Evolutionary conservation across 2,888 invertebrate genomes (phyloP).

Genomic region (Andrena fulva): DNA sequence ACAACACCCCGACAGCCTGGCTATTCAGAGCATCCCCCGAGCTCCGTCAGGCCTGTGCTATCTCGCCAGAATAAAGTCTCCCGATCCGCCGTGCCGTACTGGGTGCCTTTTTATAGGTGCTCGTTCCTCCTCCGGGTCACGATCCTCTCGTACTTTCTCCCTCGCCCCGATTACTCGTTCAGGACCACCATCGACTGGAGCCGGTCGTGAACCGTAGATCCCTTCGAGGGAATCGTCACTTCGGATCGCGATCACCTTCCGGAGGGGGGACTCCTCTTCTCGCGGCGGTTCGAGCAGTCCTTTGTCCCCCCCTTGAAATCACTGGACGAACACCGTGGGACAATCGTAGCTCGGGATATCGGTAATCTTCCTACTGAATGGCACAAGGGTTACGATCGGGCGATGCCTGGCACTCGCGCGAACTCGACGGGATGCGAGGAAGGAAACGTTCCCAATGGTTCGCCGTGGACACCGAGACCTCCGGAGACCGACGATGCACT

Average conservation of each 20-base stretch:
- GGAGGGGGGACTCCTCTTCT: not conserved
- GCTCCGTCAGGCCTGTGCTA: constrained; percentile 29
- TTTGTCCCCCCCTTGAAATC: not conserved
- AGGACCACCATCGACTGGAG: not conserved
- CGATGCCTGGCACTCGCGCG: too few relatives aligned
- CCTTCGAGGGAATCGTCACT: not conserved
- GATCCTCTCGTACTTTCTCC: constrained; percentile 2
- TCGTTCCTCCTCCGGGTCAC: not conserved
- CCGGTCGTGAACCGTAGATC: not conserved
- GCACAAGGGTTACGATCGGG: too few relatives aligned
- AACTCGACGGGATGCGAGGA: not conserved
- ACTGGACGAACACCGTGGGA: not conserved
- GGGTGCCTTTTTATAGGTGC: too few relatives aligned
- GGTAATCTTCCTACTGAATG: too few relatives aligned
- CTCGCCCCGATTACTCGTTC: not conserved
- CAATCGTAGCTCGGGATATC: not conserved
- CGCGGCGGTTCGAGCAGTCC: not conserved
- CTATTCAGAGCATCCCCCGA: constrained; percentile 56
- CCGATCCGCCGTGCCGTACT: not conserved
- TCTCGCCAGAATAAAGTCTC: constrained; percentile 32
- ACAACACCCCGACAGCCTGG: constrained; percentile 26
- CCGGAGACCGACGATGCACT: constrained; percentile 63
- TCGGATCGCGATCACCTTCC: too few relatives aligned
- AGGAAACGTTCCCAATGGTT: not conserved
- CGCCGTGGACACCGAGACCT: not conserved